Base-by-base conservation (phyloP, 2,888 invertebrate species). In the Nemapogon koenigi region DNA sequence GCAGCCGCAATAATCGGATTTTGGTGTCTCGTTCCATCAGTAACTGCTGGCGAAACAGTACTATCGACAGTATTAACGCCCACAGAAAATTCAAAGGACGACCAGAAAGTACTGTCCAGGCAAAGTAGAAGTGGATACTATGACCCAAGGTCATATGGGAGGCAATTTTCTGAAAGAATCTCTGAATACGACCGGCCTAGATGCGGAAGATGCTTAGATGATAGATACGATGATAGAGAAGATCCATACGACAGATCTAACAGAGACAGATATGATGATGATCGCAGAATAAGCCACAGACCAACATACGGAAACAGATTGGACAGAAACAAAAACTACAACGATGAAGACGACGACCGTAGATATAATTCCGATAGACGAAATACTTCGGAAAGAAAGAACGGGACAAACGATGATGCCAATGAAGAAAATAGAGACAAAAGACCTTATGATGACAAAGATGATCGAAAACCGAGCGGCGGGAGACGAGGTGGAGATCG, bases 291-390 rank as follows among this genome's bases (percentile, higher is more conserved):
- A 14, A 49, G 51, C 13, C 64, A 68, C 47, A 57, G 53, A 51
- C 73, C 70, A 2, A 67, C 68, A 6, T 63, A 59, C 15, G 68
- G 67, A 18, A 72, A 55, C 43, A 59, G 68, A 46, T 54, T 59
- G 38, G 75, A 78, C 38, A 62, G 57, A 41, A 57, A 62, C 39
- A 49, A 52, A 37, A 22, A 36, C 11, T 13, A 19, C 10, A 17
- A 37, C n/a, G 35, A 35, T 4, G 55, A 60, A 7, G 59, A 53
- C 16, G 59, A 59, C 4, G 55, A 54, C 8, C 51, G 50, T 33
- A 46, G 49, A 40, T 52, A 47, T 41, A 56, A 41, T 36, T 44
- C 40, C 7, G 59, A 65, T 16, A 54, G 58, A 46, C 57, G 55
- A 38, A 49, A 46, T 18, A 49, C 46, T 4, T n/a, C 18, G 17